phyloP scores from a whole-genome alignment of 2,113 vertebrate species.

The Pedetes capensis region DNA sequence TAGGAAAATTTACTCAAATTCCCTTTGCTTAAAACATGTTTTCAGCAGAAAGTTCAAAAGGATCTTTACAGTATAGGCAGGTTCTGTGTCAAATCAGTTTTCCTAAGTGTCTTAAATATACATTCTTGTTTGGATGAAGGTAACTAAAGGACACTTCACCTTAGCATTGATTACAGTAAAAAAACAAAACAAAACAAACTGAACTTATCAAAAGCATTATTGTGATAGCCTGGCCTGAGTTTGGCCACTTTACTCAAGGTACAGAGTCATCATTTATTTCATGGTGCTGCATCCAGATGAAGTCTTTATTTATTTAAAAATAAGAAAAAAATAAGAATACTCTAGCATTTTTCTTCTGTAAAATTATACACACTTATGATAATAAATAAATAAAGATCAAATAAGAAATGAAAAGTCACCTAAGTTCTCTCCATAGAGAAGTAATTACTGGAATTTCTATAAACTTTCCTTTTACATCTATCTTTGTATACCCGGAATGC shows the following conservation, averaged over 20 bases:
- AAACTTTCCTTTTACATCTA: neutral
- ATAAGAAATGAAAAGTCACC: neutral
- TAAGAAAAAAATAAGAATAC: neutral
- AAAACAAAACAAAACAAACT: no score
- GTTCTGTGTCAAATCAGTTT: neutral
- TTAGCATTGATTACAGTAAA: no score
- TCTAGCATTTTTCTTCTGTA: neutral
- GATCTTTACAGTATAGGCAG: neutral
- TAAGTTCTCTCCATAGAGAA: neutral
- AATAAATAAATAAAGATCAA: neutral
- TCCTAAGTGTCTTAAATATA: neutral
- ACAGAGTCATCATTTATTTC: neutral
- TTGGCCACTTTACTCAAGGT: neutral
- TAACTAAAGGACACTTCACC: neutral
- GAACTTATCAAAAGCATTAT: neutral
- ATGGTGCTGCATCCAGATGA: neutral
- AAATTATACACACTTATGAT: neutral
- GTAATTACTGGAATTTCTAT: neutral
- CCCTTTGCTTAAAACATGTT: neutral
- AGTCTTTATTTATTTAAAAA: constrained; percentile 1
- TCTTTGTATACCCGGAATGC: neutral
- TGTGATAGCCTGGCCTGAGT: neutral
- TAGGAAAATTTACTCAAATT: neutral
- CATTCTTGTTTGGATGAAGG: neutral
- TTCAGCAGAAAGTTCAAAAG: neutral